These are phyloP conservation scores for Darevskia mixta DNA, from an alignment of 2,797 vertebrate species.

Conservation along the genomic window DNA sequence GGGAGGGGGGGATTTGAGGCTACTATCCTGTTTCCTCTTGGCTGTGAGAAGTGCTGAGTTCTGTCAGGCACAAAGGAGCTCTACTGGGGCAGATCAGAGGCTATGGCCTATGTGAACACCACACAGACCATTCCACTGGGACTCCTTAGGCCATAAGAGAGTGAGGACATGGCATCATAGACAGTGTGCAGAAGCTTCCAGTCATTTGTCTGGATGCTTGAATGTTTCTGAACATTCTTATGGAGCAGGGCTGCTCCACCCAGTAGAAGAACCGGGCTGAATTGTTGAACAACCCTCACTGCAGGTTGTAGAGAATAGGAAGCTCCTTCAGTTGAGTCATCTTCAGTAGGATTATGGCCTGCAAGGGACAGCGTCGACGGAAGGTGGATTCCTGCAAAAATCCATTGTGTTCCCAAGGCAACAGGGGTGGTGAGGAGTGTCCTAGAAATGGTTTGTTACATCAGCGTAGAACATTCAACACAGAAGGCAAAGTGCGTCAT, in stretches of 20 bases:
- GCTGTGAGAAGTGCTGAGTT: neutral
- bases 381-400: too few relatives aligned
- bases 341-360: neutral
- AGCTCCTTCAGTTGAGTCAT: neutral
- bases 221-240: neutral
- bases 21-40: neutral
- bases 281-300: neutral
- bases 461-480: neutral
- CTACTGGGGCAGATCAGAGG: neutral
- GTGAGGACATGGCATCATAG: neutral
- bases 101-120: neutral
- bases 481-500: neutral
- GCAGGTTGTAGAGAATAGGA: neutral
- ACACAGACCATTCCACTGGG: neutral
- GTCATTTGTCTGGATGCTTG: neutral
- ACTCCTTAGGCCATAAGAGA: neutral
- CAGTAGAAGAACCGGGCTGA: neutral
- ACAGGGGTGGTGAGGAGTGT: neutral
- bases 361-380: neutral
- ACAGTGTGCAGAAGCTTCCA: neutral
- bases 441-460: neutral
- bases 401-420: neutral
- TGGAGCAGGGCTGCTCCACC: neutral
- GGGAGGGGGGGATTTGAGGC: neutral
- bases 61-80: neutral